Evolutionary conservation across 2,797 vertebrate genomes (phyloP).

Genomic region (Argyrosomus regius): DNA sequence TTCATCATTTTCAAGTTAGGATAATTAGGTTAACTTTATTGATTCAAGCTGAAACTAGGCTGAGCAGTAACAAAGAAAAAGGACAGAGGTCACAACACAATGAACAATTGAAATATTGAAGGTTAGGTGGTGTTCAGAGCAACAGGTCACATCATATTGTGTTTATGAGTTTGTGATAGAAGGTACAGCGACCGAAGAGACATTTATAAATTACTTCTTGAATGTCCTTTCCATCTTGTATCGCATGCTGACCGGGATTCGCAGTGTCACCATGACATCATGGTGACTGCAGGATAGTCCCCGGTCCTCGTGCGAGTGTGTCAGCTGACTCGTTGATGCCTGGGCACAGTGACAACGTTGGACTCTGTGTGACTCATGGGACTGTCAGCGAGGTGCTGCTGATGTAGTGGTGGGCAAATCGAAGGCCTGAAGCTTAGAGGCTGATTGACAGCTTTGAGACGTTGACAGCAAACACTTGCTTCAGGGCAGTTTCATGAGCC

Average conservation of each 20-base stretch:
- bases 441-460: constrained; percentile 56
- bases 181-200: neutral
- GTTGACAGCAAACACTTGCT: constrained; percentile 45
- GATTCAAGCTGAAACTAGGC: constrained; percentile 16
- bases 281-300: neutral
- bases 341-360: neutral
- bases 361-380: constrained; percentile 22
- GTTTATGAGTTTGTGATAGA: constrained; percentile 1
- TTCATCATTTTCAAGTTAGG: constrained; percentile 39
- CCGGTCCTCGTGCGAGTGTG: neutral
- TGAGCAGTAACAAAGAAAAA: constrained; percentile 11
- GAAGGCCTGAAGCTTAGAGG: constrained; percentile 31
- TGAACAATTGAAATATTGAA: constrained; percentile 20
- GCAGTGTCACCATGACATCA: neutral
- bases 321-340: neutral
- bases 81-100: constrained; percentile 18
- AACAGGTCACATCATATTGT: neutral
- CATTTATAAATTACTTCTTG: neutral
- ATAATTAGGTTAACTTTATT: constrained; percentile 37
- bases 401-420: constrained; percentile 25
- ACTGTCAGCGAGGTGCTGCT: constrained; percentile 39
- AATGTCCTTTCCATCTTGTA: neutral
- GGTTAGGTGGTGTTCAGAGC: neutral
- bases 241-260: neutral
- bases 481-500: constrained; percentile 31